A percentile compares a stretch with the other conserved stretches of the same genome.
These are phyloP conservation scores for Copidosoma floridanum DNA, from an alignment of 1,140 invertebrate species.

Conservation along the genomic window DNA sequence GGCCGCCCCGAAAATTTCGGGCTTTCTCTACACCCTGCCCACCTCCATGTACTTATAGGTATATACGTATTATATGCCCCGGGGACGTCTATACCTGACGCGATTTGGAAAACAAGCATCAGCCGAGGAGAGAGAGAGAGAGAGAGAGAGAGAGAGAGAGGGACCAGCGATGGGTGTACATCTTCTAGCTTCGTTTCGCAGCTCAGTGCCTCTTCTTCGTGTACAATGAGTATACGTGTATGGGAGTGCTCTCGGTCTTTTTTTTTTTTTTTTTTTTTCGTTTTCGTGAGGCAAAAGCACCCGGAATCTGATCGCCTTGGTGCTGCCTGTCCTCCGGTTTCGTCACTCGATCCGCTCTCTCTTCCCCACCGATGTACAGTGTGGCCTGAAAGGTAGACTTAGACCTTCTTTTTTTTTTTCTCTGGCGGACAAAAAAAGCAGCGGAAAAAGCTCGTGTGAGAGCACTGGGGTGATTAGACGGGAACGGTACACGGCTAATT, in stretches of 20 bases:
- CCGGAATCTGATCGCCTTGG: slow-evolving; percentile 13
- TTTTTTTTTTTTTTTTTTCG: not conserved
- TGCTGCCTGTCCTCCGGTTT: not conserved
- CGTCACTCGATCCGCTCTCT: slow-evolving; percentile 14
- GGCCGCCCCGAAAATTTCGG: not conserved
- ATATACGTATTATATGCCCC: too few species aligned
- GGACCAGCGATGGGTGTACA: not conserved
- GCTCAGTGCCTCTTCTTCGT: slow-evolving; percentile 5
- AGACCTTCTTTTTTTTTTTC: slow-evolving; percentile 2
- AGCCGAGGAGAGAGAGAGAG: too few species aligned
- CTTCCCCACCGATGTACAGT: too few species aligned
- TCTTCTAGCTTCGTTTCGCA: not conserved
- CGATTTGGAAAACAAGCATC: slow-evolving; percentile 14
- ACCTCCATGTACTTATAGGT: too few species aligned
- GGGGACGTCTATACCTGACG: slow-evolving; percentile 13
- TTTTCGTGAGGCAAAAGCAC: not conserved
- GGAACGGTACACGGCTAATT: slow-evolving; percentile 15
- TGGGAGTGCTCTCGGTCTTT: slow-evolving; percentile 3
- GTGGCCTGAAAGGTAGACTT: not conserved
- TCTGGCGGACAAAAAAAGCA: slow-evolving; percentile 6
- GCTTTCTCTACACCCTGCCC: too few species aligned
- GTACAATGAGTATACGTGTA: too few species aligned
- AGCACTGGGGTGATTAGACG: slow-evolving; percentile 13
- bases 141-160: too few species aligned
- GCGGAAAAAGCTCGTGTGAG: slow-evolving; percentile 6